These are phyloP conservation scores for Teleiodes luculella DNA, from an alignment of 2,888 invertebrate species.

Conservation along the genomic window DNA sequence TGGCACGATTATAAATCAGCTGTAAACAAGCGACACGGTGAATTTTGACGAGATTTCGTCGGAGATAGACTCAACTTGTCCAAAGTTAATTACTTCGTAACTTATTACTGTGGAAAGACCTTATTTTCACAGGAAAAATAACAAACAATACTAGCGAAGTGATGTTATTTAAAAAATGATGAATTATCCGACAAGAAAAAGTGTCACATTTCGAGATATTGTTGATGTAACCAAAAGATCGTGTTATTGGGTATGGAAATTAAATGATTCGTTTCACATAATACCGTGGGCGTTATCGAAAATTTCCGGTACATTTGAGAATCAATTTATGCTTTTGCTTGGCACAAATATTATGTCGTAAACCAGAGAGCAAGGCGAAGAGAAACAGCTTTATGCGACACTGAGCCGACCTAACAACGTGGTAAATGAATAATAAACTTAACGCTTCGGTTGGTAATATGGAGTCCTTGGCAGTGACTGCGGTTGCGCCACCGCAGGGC, in stretches of 20 bases:
- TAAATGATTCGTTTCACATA: background rate
- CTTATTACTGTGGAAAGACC: background rate
- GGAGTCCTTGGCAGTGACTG: conserved; percentile 8
- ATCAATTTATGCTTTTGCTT: conserved; percentile 3
- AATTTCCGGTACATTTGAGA: conserved; percentile 11
- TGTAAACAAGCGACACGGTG: no score
- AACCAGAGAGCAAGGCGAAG: background rate
- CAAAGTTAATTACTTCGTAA: background rate
- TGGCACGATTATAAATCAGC: no score
- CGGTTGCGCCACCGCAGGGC: background rate
- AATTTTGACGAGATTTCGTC: no score
- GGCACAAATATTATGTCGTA: background rate
- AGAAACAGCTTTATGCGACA: background rate
- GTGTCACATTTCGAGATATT: background rate
- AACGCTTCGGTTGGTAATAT: conserved; percentile 7
- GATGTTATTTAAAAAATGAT: no score
- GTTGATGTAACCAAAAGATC: background rate
- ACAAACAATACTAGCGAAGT: no score
- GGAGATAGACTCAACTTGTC: no score
- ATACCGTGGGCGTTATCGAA: conserved; percentile 11
- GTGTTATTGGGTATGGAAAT: conserved; percentile 1
- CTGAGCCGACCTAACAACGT: conserved; percentile 3
- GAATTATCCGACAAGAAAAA: no score
- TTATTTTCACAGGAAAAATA: background rate
- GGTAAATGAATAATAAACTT: conserved; percentile 17